phyloP scores from a whole-genome alignment of 2,113 vertebrate genomes.

The Erythrolamprus reginae region DNA sequence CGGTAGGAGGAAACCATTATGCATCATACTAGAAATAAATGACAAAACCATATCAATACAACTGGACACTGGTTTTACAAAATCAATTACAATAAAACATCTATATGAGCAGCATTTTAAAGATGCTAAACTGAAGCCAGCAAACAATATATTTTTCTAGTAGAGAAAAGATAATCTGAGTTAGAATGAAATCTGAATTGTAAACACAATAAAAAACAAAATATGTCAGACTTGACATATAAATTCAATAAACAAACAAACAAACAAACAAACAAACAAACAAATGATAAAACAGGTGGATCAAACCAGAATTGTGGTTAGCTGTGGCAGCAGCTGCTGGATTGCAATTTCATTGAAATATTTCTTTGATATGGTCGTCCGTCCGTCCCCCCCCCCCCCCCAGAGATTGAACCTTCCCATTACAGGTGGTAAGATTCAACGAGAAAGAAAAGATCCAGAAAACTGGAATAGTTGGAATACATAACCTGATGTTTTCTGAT shows the following conservation, averaged over 20 bases:
- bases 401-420: background rate
- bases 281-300: background rate
- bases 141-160: background rate
- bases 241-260: too few species aligned
- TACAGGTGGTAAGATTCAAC: background rate
- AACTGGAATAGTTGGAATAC: background rate
- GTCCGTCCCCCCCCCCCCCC: rapidly evolving
- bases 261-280: too few species aligned
- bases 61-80: background rate
- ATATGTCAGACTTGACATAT: background rate
- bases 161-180: background rate
- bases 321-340: background rate
- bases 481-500: too few species aligned
- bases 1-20: background rate
- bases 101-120: background rate
- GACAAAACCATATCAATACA: background rate
- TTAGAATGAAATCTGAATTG: background rate
- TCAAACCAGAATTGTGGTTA: background rate
- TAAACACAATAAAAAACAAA: background rate
- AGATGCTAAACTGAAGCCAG: background rate
- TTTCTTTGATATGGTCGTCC: background rate
- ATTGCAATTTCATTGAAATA: background rate
- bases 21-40: background rate
- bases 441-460: background rate
- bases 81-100: background rate